phyloP scores from a whole-genome alignment of 2,888 invertebrate species.

The Acanthococcus lagerstroemiae region DNA sequence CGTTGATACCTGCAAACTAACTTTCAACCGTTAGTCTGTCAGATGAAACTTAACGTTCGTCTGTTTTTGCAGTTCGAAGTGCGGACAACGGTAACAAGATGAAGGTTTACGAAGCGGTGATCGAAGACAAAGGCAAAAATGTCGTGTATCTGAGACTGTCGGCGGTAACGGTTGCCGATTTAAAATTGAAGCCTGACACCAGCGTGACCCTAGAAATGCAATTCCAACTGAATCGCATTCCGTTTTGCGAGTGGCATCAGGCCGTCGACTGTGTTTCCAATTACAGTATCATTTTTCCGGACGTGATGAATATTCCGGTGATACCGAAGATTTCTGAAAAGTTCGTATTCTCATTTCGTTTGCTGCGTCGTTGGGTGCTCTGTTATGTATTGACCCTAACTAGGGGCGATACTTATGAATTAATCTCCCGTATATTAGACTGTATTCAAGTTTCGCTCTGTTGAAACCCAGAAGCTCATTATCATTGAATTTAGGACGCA shows the following conservation, averaged over 20 bases:
- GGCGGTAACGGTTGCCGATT: constrained; percentile 52
- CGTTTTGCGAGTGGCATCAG: constrained; percentile 75
- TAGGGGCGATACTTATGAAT: no score
- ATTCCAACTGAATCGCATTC: constrained; percentile 67
- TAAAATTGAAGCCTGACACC: constrained; percentile 52
- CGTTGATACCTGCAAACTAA: no score
- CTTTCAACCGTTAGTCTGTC: no score
- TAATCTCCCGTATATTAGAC: no score
- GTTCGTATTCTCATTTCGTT: constrained; percentile 36
- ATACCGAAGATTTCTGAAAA: constrained; percentile 53
- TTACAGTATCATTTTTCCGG: constrained; percentile 61
- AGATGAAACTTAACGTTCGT: no score
- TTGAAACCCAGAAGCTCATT: no score
- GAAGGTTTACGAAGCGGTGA: constrained; percentile 60
- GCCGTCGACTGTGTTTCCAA: constrained; percentile 66
- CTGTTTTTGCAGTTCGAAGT: constrained; percentile 28
- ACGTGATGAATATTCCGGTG: constrained; percentile 51
- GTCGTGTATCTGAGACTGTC: constrained; percentile 64
- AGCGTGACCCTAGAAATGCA: constrained; percentile 62
- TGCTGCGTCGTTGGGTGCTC: no score
- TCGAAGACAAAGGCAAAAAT: constrained; percentile 71
- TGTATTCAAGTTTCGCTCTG: no score
- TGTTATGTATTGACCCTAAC: no score
- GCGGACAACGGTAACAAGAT: constrained; percentile 39
- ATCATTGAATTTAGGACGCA: no score